Conservation (phyloP, 2,113 vertebrate genomes). For the Caracal caracal region DNA sequence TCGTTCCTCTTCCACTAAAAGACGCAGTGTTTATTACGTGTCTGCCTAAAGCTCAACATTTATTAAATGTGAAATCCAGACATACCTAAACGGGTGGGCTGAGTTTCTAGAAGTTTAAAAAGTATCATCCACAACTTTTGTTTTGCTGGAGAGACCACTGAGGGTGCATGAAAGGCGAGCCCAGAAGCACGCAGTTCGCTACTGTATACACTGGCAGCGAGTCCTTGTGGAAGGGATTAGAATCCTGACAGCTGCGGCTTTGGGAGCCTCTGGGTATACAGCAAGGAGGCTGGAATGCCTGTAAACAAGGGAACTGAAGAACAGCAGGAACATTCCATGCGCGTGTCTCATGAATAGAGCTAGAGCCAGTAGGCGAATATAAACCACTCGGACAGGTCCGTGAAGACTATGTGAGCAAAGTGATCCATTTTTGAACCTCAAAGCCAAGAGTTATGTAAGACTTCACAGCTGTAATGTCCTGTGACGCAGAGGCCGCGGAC, state of each 20-base stretch:
- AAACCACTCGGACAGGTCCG: neutral
- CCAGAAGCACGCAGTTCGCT: neutral
- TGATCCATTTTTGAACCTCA: neutral
- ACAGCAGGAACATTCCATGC: neutral
- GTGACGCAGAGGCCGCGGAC: neutral
- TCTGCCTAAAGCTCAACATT: neutral
- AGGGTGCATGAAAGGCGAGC: neutral
- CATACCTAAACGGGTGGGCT: slow-evolving; percentile 69
- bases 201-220: slow-evolving; percentile 53
- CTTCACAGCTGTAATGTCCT: neutral
- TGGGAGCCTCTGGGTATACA: neutral
- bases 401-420: neutral
- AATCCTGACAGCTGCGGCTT: slow-evolving; percentile 81
- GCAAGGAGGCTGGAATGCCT: neutral
- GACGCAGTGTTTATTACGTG: neutral
- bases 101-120: slow-evolving; percentile 31
- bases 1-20: slow-evolving; percentile 16
- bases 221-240: slow-evolving; percentile 28
- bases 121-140: neutral
- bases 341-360: neutral
- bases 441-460: slow-evolving; percentile 50
- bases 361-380: neutral
- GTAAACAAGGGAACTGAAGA: neutral
- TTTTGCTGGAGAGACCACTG: neutral
- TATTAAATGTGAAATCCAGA: neutral